These are phyloP conservation scores for Kryptolebias ocellatus DNA, from an alignment of 2,797 vertebrate genomes.

Conservation along the genomic window DNA sequence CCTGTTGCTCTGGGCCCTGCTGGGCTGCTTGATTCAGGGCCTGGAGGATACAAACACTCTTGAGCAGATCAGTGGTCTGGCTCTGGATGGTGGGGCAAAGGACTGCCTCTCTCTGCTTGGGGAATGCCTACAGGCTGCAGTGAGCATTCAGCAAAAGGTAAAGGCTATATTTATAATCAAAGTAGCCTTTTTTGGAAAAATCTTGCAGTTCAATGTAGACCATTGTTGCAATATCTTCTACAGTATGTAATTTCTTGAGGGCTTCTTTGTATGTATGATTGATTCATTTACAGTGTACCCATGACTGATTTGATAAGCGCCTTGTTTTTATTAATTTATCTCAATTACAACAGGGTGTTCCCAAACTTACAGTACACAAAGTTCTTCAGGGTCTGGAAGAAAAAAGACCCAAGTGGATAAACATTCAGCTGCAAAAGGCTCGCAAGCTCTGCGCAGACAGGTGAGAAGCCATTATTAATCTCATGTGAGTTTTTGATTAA, in stretches of 20 bases:
- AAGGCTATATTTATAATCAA: conserved; percentile 3
- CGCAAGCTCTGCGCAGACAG: conserved; percentile 86
- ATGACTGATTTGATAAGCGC: conserved; percentile 12
- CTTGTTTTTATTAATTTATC: conserved; percentile 1
- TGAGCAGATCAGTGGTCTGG: conserved; percentile 85
- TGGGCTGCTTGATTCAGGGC: conserved; percentile 88
- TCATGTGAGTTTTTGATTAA: conserved; percentile 14
- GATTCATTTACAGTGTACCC: neutral
- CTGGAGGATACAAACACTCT: conserved; percentile 88
- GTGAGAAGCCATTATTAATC: conserved; percentile 77
- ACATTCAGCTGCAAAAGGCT: conserved; percentile 88
- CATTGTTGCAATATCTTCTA: neutral
- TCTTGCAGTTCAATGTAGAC: neutral
- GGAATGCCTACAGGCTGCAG: conserved; percentile 87
- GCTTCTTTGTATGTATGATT: neutral
- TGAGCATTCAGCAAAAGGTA: conserved; percentile 84
- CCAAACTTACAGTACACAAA: conserved; percentile 87
- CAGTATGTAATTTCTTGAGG: neutral
- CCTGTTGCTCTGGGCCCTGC: conserved; percentile 89
- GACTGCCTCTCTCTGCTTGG: conserved; percentile 87
- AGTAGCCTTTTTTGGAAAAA: neutral
- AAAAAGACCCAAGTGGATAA: conserved; percentile 90
- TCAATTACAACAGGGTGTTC: conserved; percentile 69
- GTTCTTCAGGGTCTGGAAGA: conserved; percentile 89
- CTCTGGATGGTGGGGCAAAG: conserved; percentile 86